Conservation (phyloP, 2,797 vertebrate genomes). For the Trichosurus vulpecula region DNA sequence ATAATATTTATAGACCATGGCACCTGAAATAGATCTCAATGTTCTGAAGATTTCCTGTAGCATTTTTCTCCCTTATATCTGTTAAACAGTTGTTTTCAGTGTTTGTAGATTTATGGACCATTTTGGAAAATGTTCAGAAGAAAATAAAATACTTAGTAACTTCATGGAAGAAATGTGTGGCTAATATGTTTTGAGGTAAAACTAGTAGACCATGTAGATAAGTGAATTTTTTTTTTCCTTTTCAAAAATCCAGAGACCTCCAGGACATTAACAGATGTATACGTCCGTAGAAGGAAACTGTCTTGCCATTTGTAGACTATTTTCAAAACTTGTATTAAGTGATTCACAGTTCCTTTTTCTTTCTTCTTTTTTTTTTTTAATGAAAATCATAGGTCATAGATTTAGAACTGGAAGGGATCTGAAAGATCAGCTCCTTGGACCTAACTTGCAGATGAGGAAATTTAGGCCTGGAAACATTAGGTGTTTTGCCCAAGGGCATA, state of each 20-base stretch:
- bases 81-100: slow-evolving; percentile 19
- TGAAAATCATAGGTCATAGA: not conserved
- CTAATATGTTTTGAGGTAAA: slow-evolving; percentile 38
- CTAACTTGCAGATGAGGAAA: not conserved
- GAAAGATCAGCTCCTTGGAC: not conserved
- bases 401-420: slow-evolving; percentile 45
- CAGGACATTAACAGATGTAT: not conserved
- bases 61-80: not conserved
- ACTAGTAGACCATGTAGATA: slow-evolving; percentile 25
- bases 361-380: slow-evolving; percentile 24
- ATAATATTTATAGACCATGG: slow-evolving; percentile 30
- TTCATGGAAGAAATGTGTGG: slow-evolving; percentile 25
- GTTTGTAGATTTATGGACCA: slow-evolving; percentile 37
- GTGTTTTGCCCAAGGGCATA: not conserved
- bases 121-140: slow-evolving; percentile 32
- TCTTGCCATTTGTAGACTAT: not conserved
- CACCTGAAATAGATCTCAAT: slow-evolving; percentile 42
- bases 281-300: not conserved
- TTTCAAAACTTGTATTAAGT: not conserved
- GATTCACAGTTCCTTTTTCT: not conserved
- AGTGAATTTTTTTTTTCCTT: not conserved
- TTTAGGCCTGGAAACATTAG: not conserved
- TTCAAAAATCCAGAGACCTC: not conserved
- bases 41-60: slow-evolving; percentile 34
- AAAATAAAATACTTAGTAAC: slow-evolving; percentile 29